phyloP scores from a whole-genome alignment of 2,797 vertebrate species.

The Gymnoscopelus microlampas region DNA sequence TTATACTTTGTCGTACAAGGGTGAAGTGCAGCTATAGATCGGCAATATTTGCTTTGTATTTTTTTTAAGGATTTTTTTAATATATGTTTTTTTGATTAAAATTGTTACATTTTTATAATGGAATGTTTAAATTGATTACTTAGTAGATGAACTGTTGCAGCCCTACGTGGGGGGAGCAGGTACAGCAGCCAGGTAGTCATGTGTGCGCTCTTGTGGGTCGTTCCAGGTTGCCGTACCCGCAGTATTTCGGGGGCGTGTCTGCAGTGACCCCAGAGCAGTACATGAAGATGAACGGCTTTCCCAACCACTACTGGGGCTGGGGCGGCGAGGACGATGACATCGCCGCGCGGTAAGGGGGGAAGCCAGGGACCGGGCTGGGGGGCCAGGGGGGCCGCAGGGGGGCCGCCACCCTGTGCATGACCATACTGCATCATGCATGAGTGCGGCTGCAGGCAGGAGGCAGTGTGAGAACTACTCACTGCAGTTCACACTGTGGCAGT shows the following conservation, averaged over 20 bases:
- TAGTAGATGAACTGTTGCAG: too few species aligned
- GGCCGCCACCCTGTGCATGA: background rate
- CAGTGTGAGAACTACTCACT: slow-evolving; percentile 1
- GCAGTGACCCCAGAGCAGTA: slow-evolving; percentile 96
- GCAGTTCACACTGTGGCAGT: background rate
- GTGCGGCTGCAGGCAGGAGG: background rate
- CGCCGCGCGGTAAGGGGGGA: slow-evolving; percentile 87
- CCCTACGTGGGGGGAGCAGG: too few species aligned
- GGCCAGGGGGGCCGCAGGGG: too few species aligned
- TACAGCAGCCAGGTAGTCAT: too few species aligned
- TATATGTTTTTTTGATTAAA: too few species aligned
- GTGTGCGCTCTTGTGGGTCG: background rate
- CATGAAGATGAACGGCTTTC: slow-evolving; percentile 97
- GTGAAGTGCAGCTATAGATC: too few species aligned
- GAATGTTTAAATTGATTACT: too few species aligned
- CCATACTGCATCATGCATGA: background rate
- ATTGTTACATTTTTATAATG: too few species aligned
- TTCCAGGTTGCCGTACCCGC: slow-evolving; percentile 90
- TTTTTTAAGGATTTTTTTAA: too few species aligned
- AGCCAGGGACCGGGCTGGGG: background rate
- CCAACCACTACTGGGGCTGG: slow-evolving; percentile 98
- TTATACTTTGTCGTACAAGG: too few species aligned
- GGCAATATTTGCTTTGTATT: too few species aligned
- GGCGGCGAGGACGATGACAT: slow-evolving; percentile 97
- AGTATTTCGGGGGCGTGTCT: slow-evolving; percentile 95